Conservation (phyloP, 2,888 invertebrate genomes). For the Encarsia formosa region DNA sequence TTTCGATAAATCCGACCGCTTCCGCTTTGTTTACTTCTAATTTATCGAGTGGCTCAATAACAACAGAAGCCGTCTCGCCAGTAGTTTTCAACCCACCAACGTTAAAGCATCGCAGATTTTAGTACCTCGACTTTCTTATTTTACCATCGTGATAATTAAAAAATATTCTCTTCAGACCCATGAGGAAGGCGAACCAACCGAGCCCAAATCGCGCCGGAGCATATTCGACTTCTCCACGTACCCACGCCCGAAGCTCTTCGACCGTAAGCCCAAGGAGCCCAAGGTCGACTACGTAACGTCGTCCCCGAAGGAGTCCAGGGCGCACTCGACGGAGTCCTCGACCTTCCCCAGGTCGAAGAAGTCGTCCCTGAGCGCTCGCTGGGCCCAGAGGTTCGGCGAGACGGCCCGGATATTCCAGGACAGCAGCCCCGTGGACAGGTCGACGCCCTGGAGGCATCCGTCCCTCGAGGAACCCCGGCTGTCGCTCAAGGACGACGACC, state of each 20-base stretch:
- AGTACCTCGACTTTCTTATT: too few species aligned
- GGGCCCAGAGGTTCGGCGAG: conserved; percentile 44
- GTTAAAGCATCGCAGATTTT: too few species aligned
- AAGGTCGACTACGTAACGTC: conserved; percentile 52
- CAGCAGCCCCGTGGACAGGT: conserved; percentile 33
- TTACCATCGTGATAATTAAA: too few species aligned
- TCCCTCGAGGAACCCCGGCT: conserved; percentile 44
- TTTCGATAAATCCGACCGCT: too few species aligned
- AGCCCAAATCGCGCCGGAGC: conserved; percentile 53
- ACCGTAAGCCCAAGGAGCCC: conserved; percentile 44
- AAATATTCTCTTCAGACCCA: too few species aligned
- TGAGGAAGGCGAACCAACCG: too few species aligned
- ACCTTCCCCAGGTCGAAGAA: conserved; percentile 61
- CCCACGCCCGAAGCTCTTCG: conserved; percentile 60
- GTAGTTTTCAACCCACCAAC: too few species aligned
- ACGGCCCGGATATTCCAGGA: conserved; percentile 32
- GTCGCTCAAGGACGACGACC: conserved; percentile 38
- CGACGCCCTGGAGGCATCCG: conserved; percentile 46
- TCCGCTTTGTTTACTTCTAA: too few species aligned
- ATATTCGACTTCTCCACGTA: conserved; percentile 74
- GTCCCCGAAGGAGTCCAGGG: conserved; percentile 51
- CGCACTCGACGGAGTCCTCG: conserved; percentile 59
- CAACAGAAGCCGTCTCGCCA: too few species aligned
- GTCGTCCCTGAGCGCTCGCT: conserved; percentile 53
- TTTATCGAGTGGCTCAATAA: too few species aligned